Evolutionary conservation across 1,140 invertebrate genomes (phyloP), one percentile per base, ranked within the genome.

Genomic region (Drosophila busckii): DNA sequence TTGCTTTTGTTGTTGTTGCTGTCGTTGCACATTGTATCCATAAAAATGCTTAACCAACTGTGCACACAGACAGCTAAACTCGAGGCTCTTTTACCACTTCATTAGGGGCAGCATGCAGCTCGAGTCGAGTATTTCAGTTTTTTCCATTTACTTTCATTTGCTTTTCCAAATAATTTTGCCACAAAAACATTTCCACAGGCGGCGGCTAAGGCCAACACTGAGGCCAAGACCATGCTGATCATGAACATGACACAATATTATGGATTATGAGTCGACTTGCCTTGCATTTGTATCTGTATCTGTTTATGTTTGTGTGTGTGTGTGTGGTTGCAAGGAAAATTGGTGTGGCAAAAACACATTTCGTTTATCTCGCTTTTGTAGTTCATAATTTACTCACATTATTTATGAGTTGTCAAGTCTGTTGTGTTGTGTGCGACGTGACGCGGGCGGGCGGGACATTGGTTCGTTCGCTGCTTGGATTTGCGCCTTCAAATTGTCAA

Each of bases 211-310:
- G 44, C 58, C 50, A 16, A 38, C 20, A 26, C 49, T 25, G 58
- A 16, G 29, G 20, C 62, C 37, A 32, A 67, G 56, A 41, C 67
- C 56, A 54, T 31, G 65, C 56, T 80, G 75, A 82, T 82, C 76
- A 69, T 82, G 75, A 82, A 82, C 75, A 82, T 82, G 75, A 83
- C 75, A 82, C 75, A 82, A 82, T 82, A 82, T 82, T 82, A 75
- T 75, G 65, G 65, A 75, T 82, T 82, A 82, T 82, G 75, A 82
- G 69, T 22, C 44, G 58, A 22, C 69, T 55, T n/a, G n/a, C n/a
- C n/a, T n/a, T n/a, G n/a, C n/a, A n/a, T 13, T 38, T 46, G 37
- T 60, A 37, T 17, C 8, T 50, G 35, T 49, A 28, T 29, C 41
- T 37, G 23, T 13, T 13, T 44, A 7, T 35, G 50, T 64, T 45